Evolutionary conservation across 2,888 invertebrate species (phyloP), one percentile per base, ranked within the genome.

Genomic region (Xanthia icteritia): DNA sequence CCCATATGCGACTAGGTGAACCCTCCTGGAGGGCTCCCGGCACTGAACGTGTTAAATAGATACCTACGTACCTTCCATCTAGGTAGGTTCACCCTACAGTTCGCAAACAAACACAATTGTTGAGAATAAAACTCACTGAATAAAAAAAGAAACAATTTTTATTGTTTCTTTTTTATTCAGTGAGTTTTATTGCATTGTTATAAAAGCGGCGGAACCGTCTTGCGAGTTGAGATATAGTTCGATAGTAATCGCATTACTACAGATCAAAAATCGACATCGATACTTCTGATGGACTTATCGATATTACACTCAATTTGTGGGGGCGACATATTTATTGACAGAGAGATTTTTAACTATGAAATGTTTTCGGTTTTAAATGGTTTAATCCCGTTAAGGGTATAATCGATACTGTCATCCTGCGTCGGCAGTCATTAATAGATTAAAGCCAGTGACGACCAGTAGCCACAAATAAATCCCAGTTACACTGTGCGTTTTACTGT

Each of bases 191-290:
- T 71, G 64, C 65, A 81, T 84, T 84, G 76, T 81, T 56, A 54
- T 61, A 69, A 81, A 76, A 82, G 77, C 70, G 63, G 70, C 82
- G 76, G 69, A 71, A 85, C 31, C 36, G 66, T 73, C 71, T 65
- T 74, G 61, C 64, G 73, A 75, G 51, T 39, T 23, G 73, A 74
- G 51, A 75, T 68, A 73, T 68, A 58, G 60, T 64, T 68, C 83
- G 45, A 82, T 73, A 51, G 83, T 84, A 86, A 86, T 86, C 75
- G 68, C 42, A 72, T 71, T 76, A 72, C 69, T 74, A 70, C 74
- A 72, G 73, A 74, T 81, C 58, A 64, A 76, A 64, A 76, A 67
- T 39, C 56, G 68, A 69, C 63, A 73, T 81, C 69, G 77, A 81
- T 73, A 67, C 60, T 71, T 67, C 36, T 48, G 67, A 51, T 54